phyloP scores from a whole-genome alignment of 2,797 vertebrate species.

The Simalia tracyae region DNA sequence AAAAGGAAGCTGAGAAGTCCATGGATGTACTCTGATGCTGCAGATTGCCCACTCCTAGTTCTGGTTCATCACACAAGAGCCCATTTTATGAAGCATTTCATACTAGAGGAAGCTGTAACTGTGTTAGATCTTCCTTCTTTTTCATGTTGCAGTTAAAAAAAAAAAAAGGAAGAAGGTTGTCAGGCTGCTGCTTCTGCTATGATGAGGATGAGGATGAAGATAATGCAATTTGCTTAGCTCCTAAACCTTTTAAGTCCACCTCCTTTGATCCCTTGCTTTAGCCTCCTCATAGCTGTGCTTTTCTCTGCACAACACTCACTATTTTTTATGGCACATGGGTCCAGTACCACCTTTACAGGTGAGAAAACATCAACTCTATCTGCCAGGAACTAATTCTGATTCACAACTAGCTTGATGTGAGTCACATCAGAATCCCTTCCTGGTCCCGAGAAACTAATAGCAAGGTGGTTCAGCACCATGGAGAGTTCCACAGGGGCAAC shows the following conservation, averaged over 20 bases:
- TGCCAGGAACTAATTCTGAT: neutral
- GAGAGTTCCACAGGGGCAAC: neutral
- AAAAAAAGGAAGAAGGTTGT: neutral
- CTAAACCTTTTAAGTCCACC: neutral
- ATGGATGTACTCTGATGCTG: too few relatives aligned
- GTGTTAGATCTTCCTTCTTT: neutral
- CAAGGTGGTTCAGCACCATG: neutral
- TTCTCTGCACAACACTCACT: neutral
- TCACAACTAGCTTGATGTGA: neutral
- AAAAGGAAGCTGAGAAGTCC: too few relatives aligned
- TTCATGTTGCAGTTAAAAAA: neutral
- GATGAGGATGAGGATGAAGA: too few relatives aligned
- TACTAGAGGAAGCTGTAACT: too few relatives aligned
- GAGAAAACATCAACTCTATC: neutral
- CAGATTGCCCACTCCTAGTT: too few relatives aligned
- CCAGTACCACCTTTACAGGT: neutral
- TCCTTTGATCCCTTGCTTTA: neutral
- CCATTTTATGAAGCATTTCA: neutral
- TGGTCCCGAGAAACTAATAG: neutral
- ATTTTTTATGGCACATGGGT: neutral
- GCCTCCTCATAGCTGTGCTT: neutral
- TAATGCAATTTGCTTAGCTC: neutral
- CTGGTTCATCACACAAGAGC: neutral
- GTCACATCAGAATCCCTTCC: neutral
- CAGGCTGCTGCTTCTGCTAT: neutral